These are phyloP conservation scores for Parnassius mnemosyne DNA, from an alignment of 2,888 invertebrate species.

Conservation along the genomic window DNA sequence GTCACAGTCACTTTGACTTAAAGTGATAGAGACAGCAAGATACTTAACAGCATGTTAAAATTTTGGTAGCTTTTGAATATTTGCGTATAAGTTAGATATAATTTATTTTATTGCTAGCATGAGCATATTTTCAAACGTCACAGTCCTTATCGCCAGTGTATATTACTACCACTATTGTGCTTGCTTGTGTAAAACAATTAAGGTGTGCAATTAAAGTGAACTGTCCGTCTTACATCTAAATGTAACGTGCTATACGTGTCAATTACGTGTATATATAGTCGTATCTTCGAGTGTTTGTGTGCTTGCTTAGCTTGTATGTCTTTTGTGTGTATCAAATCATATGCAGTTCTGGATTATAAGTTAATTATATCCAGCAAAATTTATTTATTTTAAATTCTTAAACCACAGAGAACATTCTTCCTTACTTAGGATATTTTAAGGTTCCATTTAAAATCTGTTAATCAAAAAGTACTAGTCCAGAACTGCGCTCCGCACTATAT, in stretches of 20 bases:
- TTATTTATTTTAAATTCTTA: not conserved
- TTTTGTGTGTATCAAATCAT: constrained; percentile 10
- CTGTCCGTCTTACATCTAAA: constrained; percentile 52
- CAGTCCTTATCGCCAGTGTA: not conserved
- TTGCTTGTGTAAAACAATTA: constrained; percentile 42
- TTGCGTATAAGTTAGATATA: too few relatives aligned
- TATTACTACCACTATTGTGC: constrained; percentile 32
- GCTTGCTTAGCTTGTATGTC: constrained; percentile 33
- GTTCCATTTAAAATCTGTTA: not conserved
- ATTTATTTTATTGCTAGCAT: too few relatives aligned
- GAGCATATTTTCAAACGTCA: too few relatives aligned
- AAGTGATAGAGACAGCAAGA: too few relatives aligned
- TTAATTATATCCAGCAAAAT: not conserved
- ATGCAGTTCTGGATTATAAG: not conserved
- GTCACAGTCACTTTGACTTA: too few relatives aligned
- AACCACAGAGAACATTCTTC: too few relatives aligned
- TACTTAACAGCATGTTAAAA: too few relatives aligned
- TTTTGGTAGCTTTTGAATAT: too few relatives aligned
- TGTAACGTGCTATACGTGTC: constrained; percentile 62
- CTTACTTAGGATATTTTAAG: not conserved
- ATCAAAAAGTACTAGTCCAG: not conserved
- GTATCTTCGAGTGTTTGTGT: constrained; percentile 45
- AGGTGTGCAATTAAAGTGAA: constrained; percentile 36
- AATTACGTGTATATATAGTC: constrained; percentile 51
- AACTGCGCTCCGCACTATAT: constrained; percentile 12